A percentile compares a stretch with the other conserved stretches of the same genome.
phyloP scores from a whole-genome alignment of 2,888 invertebrate species.

The Drosophila borborema region DNA sequence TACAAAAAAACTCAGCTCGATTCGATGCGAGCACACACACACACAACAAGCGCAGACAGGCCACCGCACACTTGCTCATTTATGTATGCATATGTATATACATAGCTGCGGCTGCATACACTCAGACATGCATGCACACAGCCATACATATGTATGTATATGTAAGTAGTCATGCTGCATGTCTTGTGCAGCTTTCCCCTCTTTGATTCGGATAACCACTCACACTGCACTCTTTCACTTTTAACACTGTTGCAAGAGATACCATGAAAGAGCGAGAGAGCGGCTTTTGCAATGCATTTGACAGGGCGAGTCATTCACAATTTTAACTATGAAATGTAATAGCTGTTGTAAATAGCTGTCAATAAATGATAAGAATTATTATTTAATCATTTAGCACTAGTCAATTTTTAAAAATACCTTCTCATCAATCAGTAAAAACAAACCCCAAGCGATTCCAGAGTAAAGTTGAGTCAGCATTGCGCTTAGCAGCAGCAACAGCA shows the following conservation, averaged over 20 bases:
- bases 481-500: constrained; percentile 34
- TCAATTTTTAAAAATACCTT: constrained; percentile 33
- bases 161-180: constrained; percentile 1
- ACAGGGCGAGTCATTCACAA: neutral
- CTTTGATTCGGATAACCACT: constrained; percentile 29
- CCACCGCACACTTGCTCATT: neutral
- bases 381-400: constrained; percentile 11
- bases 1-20: constrained; percentile 33
- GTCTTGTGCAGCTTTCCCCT: constrained; percentile 55
- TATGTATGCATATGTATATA: neutral
- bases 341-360: neutral
- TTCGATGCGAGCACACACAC: constrained; percentile 10
- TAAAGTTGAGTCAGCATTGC: constrained; percentile 47
- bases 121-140: neutral
- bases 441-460: constrained; percentile 26
- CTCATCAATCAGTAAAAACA: constrained; percentile 29
- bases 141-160: neutral
- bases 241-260: constrained; percentile 26
- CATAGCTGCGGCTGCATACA: neutral
- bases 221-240: constrained; percentile 55
- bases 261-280: constrained; percentile 35
- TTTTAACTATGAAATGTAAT: neutral
- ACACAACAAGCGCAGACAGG: neutral
- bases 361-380: constrained; percentile 10
- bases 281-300: constrained; percentile 20